These are phyloP conservation scores for Takifugu bimaculatus DNA, from an alignment of 2,113 vertebrate species.

Conservation along the genomic window DNA sequence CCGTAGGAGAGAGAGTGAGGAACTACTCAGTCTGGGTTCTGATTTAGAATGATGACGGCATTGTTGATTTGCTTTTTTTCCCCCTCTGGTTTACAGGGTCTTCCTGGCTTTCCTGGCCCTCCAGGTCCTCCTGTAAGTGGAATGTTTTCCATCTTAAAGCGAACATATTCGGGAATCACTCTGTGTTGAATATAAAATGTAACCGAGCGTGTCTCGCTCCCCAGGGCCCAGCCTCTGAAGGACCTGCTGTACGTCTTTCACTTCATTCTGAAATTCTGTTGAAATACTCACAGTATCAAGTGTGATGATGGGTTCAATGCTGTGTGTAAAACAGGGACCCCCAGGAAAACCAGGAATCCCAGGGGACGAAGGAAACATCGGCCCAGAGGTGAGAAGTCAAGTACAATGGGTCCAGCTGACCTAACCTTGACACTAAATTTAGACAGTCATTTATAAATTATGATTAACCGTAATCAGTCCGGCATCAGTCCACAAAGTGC, in stretches of 20 bases:
- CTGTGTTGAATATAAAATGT: neutral
- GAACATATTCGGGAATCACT: no score
- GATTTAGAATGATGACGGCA: neutral
- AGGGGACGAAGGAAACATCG: constrained; percentile 79
- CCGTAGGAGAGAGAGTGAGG: constrained; percentile 78
- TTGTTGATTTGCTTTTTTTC: neutral
- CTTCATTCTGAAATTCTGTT: no score
- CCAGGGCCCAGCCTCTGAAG: constrained; percentile 71
- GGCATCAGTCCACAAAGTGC: no score
- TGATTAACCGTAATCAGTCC: no score
- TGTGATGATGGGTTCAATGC: neutral
- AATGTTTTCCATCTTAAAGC: neutral
- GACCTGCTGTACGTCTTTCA: constrained; percentile 70
- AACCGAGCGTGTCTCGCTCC: constrained; percentile 12
- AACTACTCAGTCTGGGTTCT: neutral
- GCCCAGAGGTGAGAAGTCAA: constrained; percentile 71
- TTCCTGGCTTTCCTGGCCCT: constrained; percentile 78
- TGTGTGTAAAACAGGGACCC: constrained; percentile 60
- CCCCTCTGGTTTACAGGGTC: constrained; percentile 62
- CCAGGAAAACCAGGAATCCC: constrained; percentile 75
- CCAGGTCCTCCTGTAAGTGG: constrained; percentile 73
- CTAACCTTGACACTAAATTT: neutral
- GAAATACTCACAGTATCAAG: neutral
- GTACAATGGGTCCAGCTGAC: neutral
- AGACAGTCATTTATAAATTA: no score